Percentiles rank a stretch among this genome's conserved stretches.
Evolutionary conservation across 2,113 vertebrate species (phyloP).

Genomic region (Cheirogaleus medius): DNA sequence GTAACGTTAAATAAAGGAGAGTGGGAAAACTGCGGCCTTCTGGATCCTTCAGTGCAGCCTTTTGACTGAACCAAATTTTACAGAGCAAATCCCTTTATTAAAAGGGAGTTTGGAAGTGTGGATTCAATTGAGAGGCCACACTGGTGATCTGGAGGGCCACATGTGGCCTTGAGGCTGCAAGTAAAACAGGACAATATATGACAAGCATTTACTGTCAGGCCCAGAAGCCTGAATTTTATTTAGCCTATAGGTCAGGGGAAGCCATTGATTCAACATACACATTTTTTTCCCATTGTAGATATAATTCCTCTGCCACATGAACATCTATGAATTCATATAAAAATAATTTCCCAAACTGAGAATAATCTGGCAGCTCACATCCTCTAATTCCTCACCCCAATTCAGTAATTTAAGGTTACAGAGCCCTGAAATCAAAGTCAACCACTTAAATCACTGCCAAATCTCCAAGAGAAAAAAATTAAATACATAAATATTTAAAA

Average conservation of each 20-base stretch:
- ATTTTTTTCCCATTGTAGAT: background rate
- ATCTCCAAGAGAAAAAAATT: background rate
- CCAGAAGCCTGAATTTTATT: background rate
- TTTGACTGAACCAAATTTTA: no score
- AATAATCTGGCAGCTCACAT: background rate
- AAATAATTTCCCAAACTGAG: conserved; percentile 27
- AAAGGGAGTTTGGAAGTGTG: no score
- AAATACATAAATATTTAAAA: background rate
- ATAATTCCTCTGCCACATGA: background rate
- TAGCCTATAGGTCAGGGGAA: background rate
- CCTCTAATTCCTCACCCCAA: background rate
- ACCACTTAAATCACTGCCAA: background rate
- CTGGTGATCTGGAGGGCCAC: no score
- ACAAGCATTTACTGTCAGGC: background rate
- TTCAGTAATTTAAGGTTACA: background rate
- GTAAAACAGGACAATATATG: background rate
- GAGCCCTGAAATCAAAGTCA: conserved; percentile 17
- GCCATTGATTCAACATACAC: background rate
- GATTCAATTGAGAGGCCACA: no score
- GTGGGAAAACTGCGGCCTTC: no score
- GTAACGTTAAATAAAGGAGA: background rate
- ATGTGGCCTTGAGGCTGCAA: no score
- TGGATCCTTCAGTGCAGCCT: no score
- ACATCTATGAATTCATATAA: background rate
- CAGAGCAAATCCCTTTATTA: no score